Conservation (phyloP, 2,113 vertebrate species). For the Columbina picui region DNA sequence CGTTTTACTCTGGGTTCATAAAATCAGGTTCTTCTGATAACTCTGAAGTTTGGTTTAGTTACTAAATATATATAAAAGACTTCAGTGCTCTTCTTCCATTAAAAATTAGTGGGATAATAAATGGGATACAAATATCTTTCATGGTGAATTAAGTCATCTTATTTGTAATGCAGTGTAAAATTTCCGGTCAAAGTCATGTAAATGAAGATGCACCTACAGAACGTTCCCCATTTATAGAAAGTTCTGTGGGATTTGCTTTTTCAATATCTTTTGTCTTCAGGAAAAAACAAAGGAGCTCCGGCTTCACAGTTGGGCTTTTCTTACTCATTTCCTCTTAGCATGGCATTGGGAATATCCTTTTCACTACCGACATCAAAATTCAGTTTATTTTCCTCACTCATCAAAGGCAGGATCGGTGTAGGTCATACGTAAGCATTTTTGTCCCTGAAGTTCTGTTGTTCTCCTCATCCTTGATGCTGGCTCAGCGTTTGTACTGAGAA, state of each 20-base stretch:
- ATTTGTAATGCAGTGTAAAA: neutral
- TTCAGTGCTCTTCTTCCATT: neutral
- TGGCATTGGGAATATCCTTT: conserved; percentile 26
- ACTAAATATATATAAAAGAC: neutral
- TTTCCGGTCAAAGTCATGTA: neutral
- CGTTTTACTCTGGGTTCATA: neutral
- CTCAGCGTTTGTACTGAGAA: conserved; percentile 22
- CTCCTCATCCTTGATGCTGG: neutral
- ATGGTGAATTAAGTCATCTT: neutral
- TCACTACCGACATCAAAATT: conserved; percentile 20
- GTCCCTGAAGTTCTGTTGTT: neutral
- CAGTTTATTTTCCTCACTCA: neutral
- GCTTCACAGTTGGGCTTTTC: conserved; percentile 34
- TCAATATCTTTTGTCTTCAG: neutral
- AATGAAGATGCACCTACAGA: conserved; percentile 14
- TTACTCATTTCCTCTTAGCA: conserved; percentile 29
- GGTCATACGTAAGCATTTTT: neutral
- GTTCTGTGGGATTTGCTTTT: neutral
- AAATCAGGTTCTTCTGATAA: conserved; percentile 32
- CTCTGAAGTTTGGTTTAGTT: conserved; percentile 16
- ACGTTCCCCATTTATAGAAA: neutral
- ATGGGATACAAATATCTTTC: neutral
- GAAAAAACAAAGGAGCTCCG: neutral
- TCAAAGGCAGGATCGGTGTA: conserved; percentile 35
- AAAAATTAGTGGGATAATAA: neutral